Evolutionary conservation across 2,888 invertebrate genomes (phyloP).

Genomic region (Tetramorium bicarinatum): DNA sequence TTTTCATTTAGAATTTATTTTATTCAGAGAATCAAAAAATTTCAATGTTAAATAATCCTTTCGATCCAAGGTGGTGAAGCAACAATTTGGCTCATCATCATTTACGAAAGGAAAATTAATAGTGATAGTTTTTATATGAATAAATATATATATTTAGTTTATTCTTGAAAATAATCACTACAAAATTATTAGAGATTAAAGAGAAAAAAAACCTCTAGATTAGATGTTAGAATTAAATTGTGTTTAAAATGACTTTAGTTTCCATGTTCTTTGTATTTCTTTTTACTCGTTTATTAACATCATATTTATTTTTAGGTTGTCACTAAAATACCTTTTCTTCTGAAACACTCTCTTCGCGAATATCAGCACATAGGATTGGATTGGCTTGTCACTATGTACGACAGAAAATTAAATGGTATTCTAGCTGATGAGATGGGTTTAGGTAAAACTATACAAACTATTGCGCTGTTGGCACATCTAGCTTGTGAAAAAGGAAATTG

Average conservation of each 20-base stretch:
- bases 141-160: slow-evolving; percentile 58
- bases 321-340: slow-evolving; percentile 96
- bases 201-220: too few species aligned
- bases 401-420: slow-evolving; percentile 97
- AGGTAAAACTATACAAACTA: slow-evolving; percentile 99
- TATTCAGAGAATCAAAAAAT: background rate
- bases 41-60: slow-evolving; percentile 71
- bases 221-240: background rate
- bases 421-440: slow-evolving; percentile 99
- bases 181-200: slow-evolving; percentile 50
- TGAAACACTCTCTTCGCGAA: slow-evolving; percentile 96
- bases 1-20: background rate
- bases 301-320: slow-evolving; percentile 89
- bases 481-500: slow-evolving; percentile 97
- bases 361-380: slow-evolving; percentile 99
- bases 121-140: slow-evolving; percentile 60
- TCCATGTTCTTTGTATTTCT: background rate
- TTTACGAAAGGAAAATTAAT: slow-evolving; percentile 83
- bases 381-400: slow-evolving; percentile 98
- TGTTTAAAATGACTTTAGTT: background rate
- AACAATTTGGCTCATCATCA: slow-evolving; percentile 75
- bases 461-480: slow-evolving; percentile 96
- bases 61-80: slow-evolving; percentile 81
- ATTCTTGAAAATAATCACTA: slow-evolving; percentile 66
- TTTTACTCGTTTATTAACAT: slow-evolving; percentile 40